phyloP scores from a whole-genome alignment of 2,888 invertebrate genomes.

The Caradrina clavipalpis region DNA sequence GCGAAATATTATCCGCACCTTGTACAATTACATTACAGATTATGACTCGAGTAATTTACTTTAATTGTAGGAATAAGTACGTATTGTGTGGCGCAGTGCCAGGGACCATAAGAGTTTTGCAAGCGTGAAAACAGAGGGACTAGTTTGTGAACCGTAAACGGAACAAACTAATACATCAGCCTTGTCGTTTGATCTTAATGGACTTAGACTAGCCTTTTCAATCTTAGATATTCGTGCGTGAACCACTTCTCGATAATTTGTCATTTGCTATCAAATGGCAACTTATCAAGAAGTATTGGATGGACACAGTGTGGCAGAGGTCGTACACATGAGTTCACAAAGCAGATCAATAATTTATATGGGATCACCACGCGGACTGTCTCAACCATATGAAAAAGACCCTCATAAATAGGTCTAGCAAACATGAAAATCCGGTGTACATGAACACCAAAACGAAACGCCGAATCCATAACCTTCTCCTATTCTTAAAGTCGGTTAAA shows the following conservation, averaged over 20 bases:
- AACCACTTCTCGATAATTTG: too few relatives aligned
- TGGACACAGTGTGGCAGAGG: constrained; percentile 19
- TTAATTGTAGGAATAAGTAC: constrained; percentile 54
- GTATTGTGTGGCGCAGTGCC: constrained; percentile 1
- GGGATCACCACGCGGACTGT: too few relatives aligned
- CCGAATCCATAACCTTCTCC: background rate
- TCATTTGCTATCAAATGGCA: constrained; percentile 28
- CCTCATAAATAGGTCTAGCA: background rate
- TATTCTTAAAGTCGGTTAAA: background rate
- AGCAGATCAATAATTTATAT: constrained; percentile 51
- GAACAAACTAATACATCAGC: constrained; percentile 5
- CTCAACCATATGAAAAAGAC: too few relatives aligned
- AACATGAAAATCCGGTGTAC: too few relatives aligned
- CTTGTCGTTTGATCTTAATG: background rate
- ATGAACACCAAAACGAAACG: background rate
- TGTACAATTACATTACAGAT: constrained; percentile 77
- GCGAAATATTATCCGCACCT: constrained; percentile 65
- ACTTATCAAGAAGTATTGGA: constrained; percentile 37
- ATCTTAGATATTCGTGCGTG: constrained; percentile 23
- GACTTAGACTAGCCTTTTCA: background rate
- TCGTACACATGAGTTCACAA: constrained; percentile 43
- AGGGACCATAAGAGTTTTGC: background rate
- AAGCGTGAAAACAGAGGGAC: background rate
- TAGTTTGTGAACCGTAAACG: background rate
- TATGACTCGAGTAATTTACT: constrained; percentile 78